Evolutionary conservation across 2,797 vertebrate genomes (phyloP), one percentile per base, ranked within the genome.

Genomic region (Thripadectes ignobilis): DNA sequence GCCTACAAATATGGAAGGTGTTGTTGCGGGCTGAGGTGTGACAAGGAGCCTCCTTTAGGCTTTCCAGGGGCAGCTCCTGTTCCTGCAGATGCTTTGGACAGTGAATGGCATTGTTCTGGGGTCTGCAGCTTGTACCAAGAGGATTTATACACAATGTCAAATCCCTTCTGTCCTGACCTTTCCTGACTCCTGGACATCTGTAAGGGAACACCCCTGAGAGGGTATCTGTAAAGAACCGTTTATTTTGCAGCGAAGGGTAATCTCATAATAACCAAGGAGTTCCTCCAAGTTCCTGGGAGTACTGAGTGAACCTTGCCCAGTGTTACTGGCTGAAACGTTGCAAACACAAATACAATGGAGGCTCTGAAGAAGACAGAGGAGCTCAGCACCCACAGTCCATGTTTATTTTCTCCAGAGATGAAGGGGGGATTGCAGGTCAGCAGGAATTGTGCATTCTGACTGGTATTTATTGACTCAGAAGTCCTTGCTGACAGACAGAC

Each of bases 391-490:
- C 89, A 96, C 71, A 83, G 57, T 58, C 89, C 76, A 3, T 97
- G 97, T 98, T 98, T 98, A 98, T 98, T 98, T 98, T 98, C 96
- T 97, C 97, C 98, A 95, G 91, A 96, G 95, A 97, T 90, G 88
- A 95, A 96, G 92, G 21, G 94, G 88, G 48, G 89, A 88, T 95
- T 91, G 59, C 71, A 95, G 97, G 97, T 98, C 98, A 97, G 89
- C 78, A 80, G 85, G 88, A 97, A 94, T 95, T 95, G 94, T 94
- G 96, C 95, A 3, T 98, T 97, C 83, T 96, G 97, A 94, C 97
- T 94, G 92, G 76, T 98, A 98, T 98, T 98, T 98, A 97, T 98
- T 98, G 98, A 98, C 91, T 96, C 97, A 97, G 97, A 98, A 96
- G 95, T 83, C 94, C 94, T 93, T 84, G 97, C 94, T 98, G 98